phyloP scores from a whole-genome alignment of 2,888 invertebrate genomes.

The Drosophila paramelanica region DNA sequence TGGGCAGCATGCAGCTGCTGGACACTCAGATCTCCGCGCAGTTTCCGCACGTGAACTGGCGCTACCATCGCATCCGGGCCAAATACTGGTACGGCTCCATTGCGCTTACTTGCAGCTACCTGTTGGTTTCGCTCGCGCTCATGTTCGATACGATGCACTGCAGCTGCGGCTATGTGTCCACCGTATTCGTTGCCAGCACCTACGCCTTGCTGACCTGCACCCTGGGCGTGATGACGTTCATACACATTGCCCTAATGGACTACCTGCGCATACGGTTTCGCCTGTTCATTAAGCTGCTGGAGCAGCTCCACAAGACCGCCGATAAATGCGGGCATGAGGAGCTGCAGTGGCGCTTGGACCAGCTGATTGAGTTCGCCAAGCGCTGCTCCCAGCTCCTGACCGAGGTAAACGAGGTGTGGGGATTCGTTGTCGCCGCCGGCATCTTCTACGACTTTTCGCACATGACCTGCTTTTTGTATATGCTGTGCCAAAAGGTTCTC shows the following conservation, averaged over 20 bases:
- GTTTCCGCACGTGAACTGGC: slow-evolving; percentile 73
- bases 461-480: slow-evolving; percentile 74
- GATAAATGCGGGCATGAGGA: not conserved
- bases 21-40: slow-evolving; percentile 59
- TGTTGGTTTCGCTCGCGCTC: slow-evolving; percentile 53
- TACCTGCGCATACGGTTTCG: slow-evolving; percentile 79
- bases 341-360: slow-evolving; percentile 33
- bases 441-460: slow-evolving; percentile 81
- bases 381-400: slow-evolving; percentile 65
- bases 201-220: slow-evolving; percentile 69
- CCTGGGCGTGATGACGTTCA: slow-evolving; percentile 60
- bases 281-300: slow-evolving; percentile 64
- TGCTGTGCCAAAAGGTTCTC: slow-evolving; percentile 77
- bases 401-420: slow-evolving; percentile 70
- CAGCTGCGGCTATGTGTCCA: slow-evolving; percentile 66
- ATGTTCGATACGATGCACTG: slow-evolving; percentile 71
- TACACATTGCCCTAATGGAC: slow-evolving; percentile 77
- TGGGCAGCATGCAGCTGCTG: slow-evolving; percentile 62
- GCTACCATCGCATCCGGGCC: slow-evolving; percentile 68
- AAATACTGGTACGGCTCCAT: slow-evolving; percentile 68
- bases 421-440: slow-evolving; percentile 49
- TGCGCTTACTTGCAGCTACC: slow-evolving; percentile 37
- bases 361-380: slow-evolving; percentile 53
- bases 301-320: slow-evolving; percentile 41
- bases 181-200: slow-evolving; percentile 61